Percentiles rank a stretch among this genome's conserved stretches.
Evolutionary conservation across 64 coral and sea anemone species (phyloP).

Genomic region (Hydrozoanthus tunicans): DNA sequence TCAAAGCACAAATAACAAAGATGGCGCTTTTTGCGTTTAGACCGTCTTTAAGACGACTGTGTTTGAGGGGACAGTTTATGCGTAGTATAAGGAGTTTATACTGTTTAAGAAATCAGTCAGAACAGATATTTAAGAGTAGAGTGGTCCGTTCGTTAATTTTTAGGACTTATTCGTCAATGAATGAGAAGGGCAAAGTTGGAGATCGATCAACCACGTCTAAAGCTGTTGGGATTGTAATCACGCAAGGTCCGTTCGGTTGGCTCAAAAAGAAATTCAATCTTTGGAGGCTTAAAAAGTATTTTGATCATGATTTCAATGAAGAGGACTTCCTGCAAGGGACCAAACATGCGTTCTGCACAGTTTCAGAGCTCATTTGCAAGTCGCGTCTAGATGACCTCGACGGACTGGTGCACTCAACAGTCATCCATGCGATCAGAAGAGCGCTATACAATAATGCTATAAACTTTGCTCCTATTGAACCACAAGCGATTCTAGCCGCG

Average conservation of each 20-base stretch:
- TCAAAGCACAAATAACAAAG: neutral
- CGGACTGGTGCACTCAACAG: slow-evolving; percentile 43
- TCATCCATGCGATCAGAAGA: slow-evolving; percentile 54
- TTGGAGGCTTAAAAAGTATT: slow-evolving; percentile 64
- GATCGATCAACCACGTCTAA: neutral
- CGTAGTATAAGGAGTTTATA: neutral
- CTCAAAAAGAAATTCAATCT: slow-evolving; percentile 68
- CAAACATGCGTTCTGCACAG: slow-evolving; percentile 67
- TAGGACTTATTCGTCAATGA: slow-evolving; percentile 33
- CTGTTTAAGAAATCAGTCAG: neutral
- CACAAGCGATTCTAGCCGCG: slow-evolving; percentile 63
- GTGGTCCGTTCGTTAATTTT: neutral
- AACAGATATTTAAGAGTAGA: neutral
- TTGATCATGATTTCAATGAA: slow-evolving; percentile 85
- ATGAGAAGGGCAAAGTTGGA: neutral
- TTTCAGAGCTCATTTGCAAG: slow-evolving; percentile 61
- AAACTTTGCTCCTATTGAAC: slow-evolving; percentile 38
- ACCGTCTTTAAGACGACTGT: neutral
- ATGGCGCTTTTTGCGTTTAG: neutral
- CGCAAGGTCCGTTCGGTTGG: slow-evolving; percentile 83
- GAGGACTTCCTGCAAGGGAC: slow-evolving; percentile 78
- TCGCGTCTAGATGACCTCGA: slow-evolving; percentile 55
- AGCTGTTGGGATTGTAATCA: slow-evolving; percentile 41
- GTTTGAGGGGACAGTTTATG: neutral
- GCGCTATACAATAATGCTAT: slow-evolving; percentile 7